Conservation (phyloP, 2,888 invertebrate genomes). For the Ectropis crepuscularia region DNA sequence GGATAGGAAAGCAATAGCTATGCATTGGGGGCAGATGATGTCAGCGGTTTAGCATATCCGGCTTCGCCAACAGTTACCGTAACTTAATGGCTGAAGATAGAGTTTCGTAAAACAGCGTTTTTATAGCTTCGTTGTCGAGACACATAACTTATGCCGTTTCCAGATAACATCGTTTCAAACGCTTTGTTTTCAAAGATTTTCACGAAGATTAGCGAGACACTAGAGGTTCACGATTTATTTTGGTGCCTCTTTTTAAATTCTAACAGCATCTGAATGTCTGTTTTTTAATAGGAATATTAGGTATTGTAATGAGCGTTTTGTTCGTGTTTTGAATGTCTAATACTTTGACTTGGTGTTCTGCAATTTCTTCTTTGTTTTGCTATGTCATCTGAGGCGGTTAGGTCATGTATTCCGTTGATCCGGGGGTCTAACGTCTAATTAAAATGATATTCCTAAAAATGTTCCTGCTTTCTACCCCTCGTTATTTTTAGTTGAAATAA, state of each 20-base stretch:
- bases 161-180: constrained; percentile 25
- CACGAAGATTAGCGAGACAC: constrained; percentile 5
- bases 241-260: constrained; percentile 15
- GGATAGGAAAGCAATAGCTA: constrained; percentile 19
- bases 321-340: constrained; percentile 5
- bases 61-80: constrained; percentile 47
- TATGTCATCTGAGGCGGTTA: too few relatives aligned
- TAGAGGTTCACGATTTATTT: constrained; percentile 7
- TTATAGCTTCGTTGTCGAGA: constrained; percentile 23
- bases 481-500: too few relatives aligned
- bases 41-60: constrained; percentile 63
- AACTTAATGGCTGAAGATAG: constrained; percentile 50
- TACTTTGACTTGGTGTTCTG: not conserved
- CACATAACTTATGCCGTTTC: constrained; percentile 25
- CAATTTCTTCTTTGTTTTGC: too few relatives aligned
- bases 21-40: constrained; percentile 56
- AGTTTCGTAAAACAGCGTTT: constrained; percentile 36
- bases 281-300: constrained; percentile 11
- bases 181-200: constrained; percentile 29
- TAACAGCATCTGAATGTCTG: constrained; percentile 10
- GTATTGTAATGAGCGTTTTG: constrained; percentile 10
- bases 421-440: too few relatives aligned
- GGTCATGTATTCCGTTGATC: too few relatives aligned
- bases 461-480: too few relatives aligned
- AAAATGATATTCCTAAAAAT: too few relatives aligned